Evolutionary conservation across 1,140 invertebrate genomes (phyloP), one percentile per base, ranked within the genome.

Genomic region (Bombus soroeensis): DNA sequence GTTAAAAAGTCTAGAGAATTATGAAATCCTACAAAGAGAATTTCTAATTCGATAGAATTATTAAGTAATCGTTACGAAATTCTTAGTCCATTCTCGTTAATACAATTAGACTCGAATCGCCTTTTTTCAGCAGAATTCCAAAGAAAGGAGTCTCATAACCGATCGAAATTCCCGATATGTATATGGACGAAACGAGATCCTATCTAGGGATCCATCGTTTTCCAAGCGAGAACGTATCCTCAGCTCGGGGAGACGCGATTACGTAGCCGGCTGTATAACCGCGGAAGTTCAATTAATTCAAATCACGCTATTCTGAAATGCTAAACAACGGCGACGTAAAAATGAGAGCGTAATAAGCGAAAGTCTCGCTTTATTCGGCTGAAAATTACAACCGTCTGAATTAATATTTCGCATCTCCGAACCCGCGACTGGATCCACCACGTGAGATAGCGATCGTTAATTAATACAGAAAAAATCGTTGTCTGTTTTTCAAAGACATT

Each of bases 301-400:
- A 77, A 75, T 83, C 75, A 66, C 73, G 81, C 43, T 34, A 39
- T 83, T 68, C 64, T 68, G 81, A 83, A 83, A 83, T 76, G 15
- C 25, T 68, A 41, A 75, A 77, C 75, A 47, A 59, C 34, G 71
- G 57, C 79, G 68, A 73, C 80, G 70, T 10, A 79, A 66, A 81
- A 81, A 81, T 2, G 53, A 53, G 73, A 75, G 41, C 81, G 81
- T 83, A 83, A 83, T 83, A 77, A 83, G 81, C 81, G 81, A 83
- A 83, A 83, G 81, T 77, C 22, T 28, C 18, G 34, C 1, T 32
- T 22, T 28, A 25, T 74, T 15, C 47, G 18, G 32, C 28, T 37
- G 62, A 41, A 83, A 77, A 76, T 76, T 41, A 37, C 72, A 41
- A 75, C 22, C 43, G 25, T 53, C 74, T n/a, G 15, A 39, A 83